Evolutionary conservation across 2,888 invertebrate species (phyloP), one percentile per base, ranked within the genome.

Genomic region (Dioctria rufipes): DNA sequence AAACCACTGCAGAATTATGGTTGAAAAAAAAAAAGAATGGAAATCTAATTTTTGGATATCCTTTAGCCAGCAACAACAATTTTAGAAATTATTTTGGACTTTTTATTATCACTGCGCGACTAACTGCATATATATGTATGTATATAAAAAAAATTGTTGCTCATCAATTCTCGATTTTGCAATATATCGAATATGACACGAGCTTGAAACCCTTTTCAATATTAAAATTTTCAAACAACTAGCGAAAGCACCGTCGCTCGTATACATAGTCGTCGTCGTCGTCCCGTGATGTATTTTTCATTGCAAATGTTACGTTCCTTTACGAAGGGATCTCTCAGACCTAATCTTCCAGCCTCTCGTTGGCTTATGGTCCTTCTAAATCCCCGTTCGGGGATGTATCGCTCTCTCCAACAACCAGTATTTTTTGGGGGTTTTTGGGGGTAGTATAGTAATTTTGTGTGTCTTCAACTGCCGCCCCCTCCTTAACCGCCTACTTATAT

Each of bases 311-410:
- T 40, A 58, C 77, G 77, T 77, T 77, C 77, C 77, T 81, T 80
- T 80, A 69, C 80, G 77, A 80, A 80, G 81, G 80, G 80, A 80
- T 80, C 60, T 25, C 25, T 60, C 51, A 42, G 61, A 61, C 81
- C 81, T 81, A 81, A 81, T 81, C 81, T 75, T 78, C 25, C 43
- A 67, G 81, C 81, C 80, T 81, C 77, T 81, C 80, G 80, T 42
- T 43, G 80, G 75, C 75, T 81, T 81, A 81, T 79, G 71, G 80
- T 61, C 63, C 63, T 77, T 63, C 63, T 43, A 77, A 77, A 77
- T 77, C 63, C 77, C 63, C 63, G 77, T 61, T 46, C 63, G 61
- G 77, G 77, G 77, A 77, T 77, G 63, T 77, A 77, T 77, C 77
- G 77, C 40, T 63, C 63, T 63, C n/a, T n/a, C n/a, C n/a, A n/a